Conservation (phyloP, 2,888 invertebrate genomes). For the Hololepta plana region DNA sequence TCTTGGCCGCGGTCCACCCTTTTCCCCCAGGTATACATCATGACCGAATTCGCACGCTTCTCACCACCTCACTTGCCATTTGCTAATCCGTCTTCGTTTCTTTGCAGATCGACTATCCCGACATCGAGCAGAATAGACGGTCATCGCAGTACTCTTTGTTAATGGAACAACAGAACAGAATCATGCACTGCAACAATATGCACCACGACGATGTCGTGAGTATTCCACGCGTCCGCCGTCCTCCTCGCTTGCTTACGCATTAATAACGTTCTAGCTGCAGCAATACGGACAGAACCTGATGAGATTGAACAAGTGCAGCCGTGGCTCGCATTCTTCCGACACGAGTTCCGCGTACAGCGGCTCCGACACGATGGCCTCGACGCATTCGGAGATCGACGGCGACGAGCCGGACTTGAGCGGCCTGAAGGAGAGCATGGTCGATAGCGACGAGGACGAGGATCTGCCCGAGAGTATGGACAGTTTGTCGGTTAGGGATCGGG, state of each 20-base stretch:
- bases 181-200: constrained; percentile 24
- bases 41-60: no score
- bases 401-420: constrained; percentile 85
- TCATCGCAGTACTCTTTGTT: constrained; percentile 21
- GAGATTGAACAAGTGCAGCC: constrained; percentile 59
- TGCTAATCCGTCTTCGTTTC: constrained; percentile 11
- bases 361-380: constrained; percentile 89
- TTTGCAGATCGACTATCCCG: constrained; percentile 55
- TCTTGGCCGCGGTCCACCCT: constrained; percentile 22
- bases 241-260: neutral
- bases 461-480: constrained; percentile 82
- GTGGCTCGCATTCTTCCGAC: constrained; percentile 77
- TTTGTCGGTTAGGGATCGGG: constrained; percentile 80
- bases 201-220: constrained; percentile 24
- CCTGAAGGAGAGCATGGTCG: constrained; percentile 86
- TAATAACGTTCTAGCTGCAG: no score
- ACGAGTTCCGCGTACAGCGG: constrained; percentile 94
- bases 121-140: constrained; percentile 27
- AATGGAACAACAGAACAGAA: constrained; percentile 25
- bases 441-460: constrained; percentile 91
- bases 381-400: constrained; percentile 64
- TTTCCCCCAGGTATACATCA: constrained; percentile 13
- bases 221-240: constrained; percentile 6
- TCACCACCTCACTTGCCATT: no score
- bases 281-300: constrained; percentile 25